Conservation (phyloP, 2,888 invertebrate genomes). For the Actias luna region DNA sequence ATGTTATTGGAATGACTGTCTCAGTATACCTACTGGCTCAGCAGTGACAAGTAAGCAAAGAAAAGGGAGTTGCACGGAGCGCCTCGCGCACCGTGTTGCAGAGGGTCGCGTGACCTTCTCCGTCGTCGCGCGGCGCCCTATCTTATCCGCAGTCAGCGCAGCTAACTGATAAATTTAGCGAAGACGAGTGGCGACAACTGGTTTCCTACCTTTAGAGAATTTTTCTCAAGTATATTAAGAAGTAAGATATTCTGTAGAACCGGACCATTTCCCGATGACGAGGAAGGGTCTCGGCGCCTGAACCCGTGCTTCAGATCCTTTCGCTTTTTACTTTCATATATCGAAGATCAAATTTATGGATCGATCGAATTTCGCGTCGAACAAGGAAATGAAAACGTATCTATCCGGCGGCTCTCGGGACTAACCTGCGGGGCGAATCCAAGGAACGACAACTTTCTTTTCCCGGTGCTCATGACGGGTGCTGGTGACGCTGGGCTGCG, state of each 20-base stretch:
- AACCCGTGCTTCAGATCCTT: not conserved
- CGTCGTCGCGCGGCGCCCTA: constrained; percentile 22
- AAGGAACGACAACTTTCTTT: constrained; percentile 87
- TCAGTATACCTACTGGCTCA: no score
- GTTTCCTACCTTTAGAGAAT: not conserved
- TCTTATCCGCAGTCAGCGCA: constrained; percentile 40
- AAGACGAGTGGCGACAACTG: constrained; percentile 28
- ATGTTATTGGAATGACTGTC: no score
- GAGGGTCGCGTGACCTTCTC: not conserved
- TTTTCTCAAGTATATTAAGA: not conserved
- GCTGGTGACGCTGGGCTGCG: constrained; percentile 7
- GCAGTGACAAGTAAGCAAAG: no score
- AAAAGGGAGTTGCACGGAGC: not conserved
- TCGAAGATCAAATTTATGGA: not conserved
- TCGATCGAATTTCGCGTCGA: not conserved
- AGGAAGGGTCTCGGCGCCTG: not conserved
- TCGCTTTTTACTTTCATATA: no score
- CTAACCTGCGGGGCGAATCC: constrained; percentile 85
- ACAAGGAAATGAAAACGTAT: not conserved
- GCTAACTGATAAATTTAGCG: constrained; percentile 38
- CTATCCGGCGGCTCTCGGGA: constrained; percentile 25
- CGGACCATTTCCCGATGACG: not conserved
- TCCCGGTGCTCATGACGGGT: constrained; percentile 75
- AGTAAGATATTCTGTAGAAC: not conserved
- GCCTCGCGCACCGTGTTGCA: not conserved